Evolutionary conservation across 2,888 invertebrate genomes (phyloP), one percentile per base, ranked within the genome.

Genomic region (Eristalis tenax): DNA sequence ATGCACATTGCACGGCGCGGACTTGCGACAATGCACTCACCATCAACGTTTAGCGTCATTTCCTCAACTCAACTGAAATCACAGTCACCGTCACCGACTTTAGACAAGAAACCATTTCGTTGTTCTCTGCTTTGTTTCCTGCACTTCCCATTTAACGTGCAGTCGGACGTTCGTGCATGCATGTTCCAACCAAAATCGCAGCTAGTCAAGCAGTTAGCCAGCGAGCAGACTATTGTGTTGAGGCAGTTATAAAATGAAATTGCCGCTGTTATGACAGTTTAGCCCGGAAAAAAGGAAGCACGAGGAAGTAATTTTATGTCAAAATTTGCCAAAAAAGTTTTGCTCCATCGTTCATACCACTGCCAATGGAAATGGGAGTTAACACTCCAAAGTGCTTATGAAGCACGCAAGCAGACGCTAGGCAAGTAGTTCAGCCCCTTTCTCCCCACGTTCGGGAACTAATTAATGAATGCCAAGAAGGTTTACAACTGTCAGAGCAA

Each of bases 381-480:
- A 73, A 71, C 50, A 50, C 68, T 73, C 69, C 75, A 68, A 3
- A 18, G 50, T 50, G 8, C 18, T 57, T 56, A 75, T 75, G 57
- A 74, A 43, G 28, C 38, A 15, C 50, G 10, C 66, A 74, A 79
- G 6, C 68, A 61, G 56, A 35, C 38, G 4, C 38, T 38, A 38
- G 38, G 38, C 38, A 38, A 13, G 43, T 35, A 23, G 13, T 35
- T 8, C 64, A 18, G 23, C 3, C 2, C 18, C 18, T 22, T 13
- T n/a, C n/a, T 23, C 50, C 40, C 50, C 79, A 83, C 64, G 66
- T 75, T 80, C 76, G 75, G 70, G 56, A 76, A 76, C 80, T 84
- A 84, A 84, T 84, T 80, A 84, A 80, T 71, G 73, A 80, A 71
- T 35, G 75, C 66, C 61, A 66, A 57, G 63, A 76, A 80, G 80